These are phyloP conservation scores for Holotrichia oblita DNA, from an alignment of 1,140 invertebrate genomes.

Conservation along the genomic window DNA sequence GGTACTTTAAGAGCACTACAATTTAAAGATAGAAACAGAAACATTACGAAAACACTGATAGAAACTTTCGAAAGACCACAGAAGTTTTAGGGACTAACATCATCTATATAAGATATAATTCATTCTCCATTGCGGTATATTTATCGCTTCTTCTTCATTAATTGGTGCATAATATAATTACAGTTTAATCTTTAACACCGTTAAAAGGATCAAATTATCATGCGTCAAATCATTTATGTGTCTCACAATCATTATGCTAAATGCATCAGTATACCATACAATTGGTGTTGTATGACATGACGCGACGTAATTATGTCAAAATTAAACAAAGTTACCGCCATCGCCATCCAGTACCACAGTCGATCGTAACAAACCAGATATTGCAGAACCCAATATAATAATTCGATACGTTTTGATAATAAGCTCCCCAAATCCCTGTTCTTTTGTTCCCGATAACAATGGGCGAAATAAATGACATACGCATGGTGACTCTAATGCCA, in stretches of 20 bases:
- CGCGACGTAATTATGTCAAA: neutral
- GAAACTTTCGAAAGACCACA: too few species aligned
- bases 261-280: neutral
- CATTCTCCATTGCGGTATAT: too few species aligned
- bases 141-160: too few species aligned
- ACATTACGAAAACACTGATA: too few species aligned
- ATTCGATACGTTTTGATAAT: constrained; percentile 51
- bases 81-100: too few species aligned
- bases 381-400: constrained; percentile 37
- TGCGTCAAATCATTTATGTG: too few species aligned
- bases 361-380: constrained; percentile 47
- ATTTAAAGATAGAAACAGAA: too few species aligned
- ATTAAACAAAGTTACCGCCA: neutral
- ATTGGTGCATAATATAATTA: too few species aligned
- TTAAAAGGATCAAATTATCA: too few species aligned
- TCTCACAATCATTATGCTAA: constrained; percentile 21
- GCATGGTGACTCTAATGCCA: constrained; percentile 57
- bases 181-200: too few species aligned
- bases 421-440: constrained; percentile 49
- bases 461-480: constrained; percentile 55
- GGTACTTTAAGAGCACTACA: too few species aligned
- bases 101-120: too few species aligned
- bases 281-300: neutral
- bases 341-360: neutral
- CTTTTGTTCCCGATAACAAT: constrained; percentile 55